Base-by-base conservation (phyloP, 92 coral and sea anemone species). In the Epizoanthus ramosus region DNA sequence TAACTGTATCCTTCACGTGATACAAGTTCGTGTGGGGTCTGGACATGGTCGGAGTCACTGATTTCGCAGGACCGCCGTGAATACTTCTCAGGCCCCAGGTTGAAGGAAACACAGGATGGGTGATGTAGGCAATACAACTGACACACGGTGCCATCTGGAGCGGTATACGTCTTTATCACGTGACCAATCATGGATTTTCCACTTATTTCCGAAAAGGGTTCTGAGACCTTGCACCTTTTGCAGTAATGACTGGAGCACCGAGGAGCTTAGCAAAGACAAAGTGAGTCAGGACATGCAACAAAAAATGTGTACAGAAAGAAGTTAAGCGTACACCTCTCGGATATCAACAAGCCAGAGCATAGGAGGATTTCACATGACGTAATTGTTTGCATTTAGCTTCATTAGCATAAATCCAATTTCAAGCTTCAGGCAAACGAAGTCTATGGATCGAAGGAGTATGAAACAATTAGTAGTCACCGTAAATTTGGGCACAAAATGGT, bases 11-110 rank as follows among this genome's bases (percentile, higher is more conserved):
- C 82, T 2, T 41, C 60, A 61, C 71, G 82, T 77, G 82, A 21
- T 41, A 21, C 71, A 50, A 77, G 45, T 8, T 41, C 14, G 6
- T 17, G 15, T 37, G 82, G 70, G n/a, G 21, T 47, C 14, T 61
- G 66, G 33, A 77, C 8, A 56, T 77, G 70, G 52, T 77, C 82
- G 3, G 82, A 77, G 71, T 61, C 65, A 61, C 82, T 77, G 71
- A 77, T 60, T n/a, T 77, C 82, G 7, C 82, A 77, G 15, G 63
- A 57, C 3, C 59, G 57, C 14, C 0, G 19, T 41, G 37, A 4
- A 5, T 23, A 19, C 22, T 39, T 8, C 50, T 37, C 21, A 0
- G 82, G 69, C 15, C 82, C 59, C 68, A 77, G 50, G 56, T 77
- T 77, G 23, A 61, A 77, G 23, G 82, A 77, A 33, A 77, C 71